Evolutionary conservation across 2,113 vertebrate genomes (phyloP), one percentile per base, ranked within the genome.

Genomic region (Lanius collurio): DNA sequence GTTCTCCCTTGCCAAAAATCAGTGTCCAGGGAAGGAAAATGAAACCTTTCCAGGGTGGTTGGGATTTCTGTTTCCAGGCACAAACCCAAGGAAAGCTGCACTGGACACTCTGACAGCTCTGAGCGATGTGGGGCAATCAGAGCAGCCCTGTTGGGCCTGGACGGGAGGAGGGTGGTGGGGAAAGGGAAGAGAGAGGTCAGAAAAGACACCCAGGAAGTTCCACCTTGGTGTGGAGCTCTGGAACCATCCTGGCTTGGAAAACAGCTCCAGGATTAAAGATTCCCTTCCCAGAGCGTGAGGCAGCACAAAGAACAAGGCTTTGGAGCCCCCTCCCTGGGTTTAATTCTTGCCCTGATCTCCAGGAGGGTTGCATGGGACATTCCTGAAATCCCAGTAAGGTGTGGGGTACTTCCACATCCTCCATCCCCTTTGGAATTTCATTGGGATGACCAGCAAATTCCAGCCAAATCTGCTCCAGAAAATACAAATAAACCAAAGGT

Each of bases 21-120:
- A 44, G 56, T 53, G 60, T n/a, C 88, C 41, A 59, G 37, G 67
- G 70, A 42, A 78, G 86, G 85, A 59, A 95, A 80, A 67, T 11
- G 86, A 94, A 87, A 91, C 86, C 80, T 76, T 95, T 74, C 46
- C 94, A 96, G 80, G 41, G 30, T 47, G 73, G 80, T 64, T 92
- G 89, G 89, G 95, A 60, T 96, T 94, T 93, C 52, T 89, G 1
- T 94, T 92, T 94, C 93, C 91, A 94, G 95, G 89, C 86, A 95
- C 56, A 81, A 86, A 81, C 22, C 83, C 95, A 95, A 94, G 73
- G 73, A 85, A 93, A 95, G 64, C 80, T 1, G 0, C 63, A 10
- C 18, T 6, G 19, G 80, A 74, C 28, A 86, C 56, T 28, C 63
- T 6, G 5, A 85, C 50, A 57, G 22, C 50, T 41, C 23, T 7